Evolutionary conservation across 2,888 invertebrate genomes (phyloP), one percentile per base, ranked within the genome.

Genomic region (Hipparchia semele): DNA sequence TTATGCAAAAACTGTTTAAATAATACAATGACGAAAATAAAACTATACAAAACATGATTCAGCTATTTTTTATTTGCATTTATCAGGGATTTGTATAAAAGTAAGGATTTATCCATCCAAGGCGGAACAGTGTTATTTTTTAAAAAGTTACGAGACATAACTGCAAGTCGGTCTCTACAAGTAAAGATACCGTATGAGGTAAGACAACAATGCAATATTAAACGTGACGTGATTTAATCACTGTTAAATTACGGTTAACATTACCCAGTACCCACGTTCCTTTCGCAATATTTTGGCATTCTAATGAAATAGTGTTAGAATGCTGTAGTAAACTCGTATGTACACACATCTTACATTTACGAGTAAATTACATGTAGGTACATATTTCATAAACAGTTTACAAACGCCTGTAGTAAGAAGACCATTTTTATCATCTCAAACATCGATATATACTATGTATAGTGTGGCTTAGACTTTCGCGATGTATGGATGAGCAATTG

Each of bases 171-270:
- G 12, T 39, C 9, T 39, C 39, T 33, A 10, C n/a, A 62, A n/a
- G 46, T 62, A 23, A 23, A 23, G 46, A 62, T 46, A 46, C 7
- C 13, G 33, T 39, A 53, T 39, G 33, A 66, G 53, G 65, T 39
- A 53, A 66, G 65, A 8, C 12, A 54, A 54, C 54, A 66, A 66
- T 53, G 65, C 54, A 53, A 66, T 10, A 3, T 23, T 51, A 64
- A 64, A 49, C 65, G 54, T 66, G 65, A 66, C 23, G 65, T 66
- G 54, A 53, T 39, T 65, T 65, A 53, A 66, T 51, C 54, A 53
- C 39, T 66, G 51, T 39, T 39, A 39, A 53, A 39, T 66, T 66
- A 33, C 65, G 51, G 51, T 66, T 65, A 66, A 54, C 60, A 46
- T n/a, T 46, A 13, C 46, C 23, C 60, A 46, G n/a, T 46, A 13